A percentile compares a stretch with the other conserved stretches of the same genome.
These are phyloP conservation scores for Apamea monoglypha DNA, from an alignment of 2,888 invertebrate species.

Conservation along the genomic window DNA sequence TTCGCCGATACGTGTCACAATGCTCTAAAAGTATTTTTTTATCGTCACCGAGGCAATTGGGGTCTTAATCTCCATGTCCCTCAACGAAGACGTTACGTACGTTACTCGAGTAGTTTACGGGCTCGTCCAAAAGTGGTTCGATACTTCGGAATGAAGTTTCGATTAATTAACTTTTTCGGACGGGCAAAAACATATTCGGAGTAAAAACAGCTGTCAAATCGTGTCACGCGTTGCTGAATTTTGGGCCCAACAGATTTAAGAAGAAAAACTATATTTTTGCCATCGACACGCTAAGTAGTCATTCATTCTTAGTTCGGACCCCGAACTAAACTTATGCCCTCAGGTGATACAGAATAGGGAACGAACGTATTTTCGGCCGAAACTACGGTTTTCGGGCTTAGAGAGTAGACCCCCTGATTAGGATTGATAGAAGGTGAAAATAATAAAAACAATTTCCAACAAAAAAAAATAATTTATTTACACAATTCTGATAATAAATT, in stretches of 20 bases:
- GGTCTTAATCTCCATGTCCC: neutral
- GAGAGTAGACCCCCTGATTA: neutral
- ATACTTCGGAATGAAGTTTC: neutral
- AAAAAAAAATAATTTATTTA: constrained; percentile 64
- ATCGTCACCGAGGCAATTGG: neutral
- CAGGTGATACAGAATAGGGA: neutral
- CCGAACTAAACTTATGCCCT: neutral
- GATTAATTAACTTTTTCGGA: neutral
- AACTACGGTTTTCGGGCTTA: neutral
- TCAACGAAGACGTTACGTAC: neutral
- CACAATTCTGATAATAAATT: constrained; percentile 59
- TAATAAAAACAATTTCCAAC: constrained; percentile 28
- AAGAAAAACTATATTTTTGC: too few relatives aligned
- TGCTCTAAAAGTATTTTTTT: neutral
- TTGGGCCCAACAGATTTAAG: too few relatives aligned
- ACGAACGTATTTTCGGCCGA: neutral
- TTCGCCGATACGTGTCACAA: neutral
- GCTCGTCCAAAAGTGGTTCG: neutral
- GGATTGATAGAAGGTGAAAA: neutral
- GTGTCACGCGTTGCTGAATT: too few relatives aligned
- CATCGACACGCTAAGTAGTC: too few relatives aligned
- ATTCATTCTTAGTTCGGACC: neutral
- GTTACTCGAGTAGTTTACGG: neutral
- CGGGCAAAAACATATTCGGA: neutral
- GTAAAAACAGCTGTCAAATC: neutral